Conservation (phyloP, 2,888 invertebrate genomes). For the Temnothorax unifasciatus region DNA sequence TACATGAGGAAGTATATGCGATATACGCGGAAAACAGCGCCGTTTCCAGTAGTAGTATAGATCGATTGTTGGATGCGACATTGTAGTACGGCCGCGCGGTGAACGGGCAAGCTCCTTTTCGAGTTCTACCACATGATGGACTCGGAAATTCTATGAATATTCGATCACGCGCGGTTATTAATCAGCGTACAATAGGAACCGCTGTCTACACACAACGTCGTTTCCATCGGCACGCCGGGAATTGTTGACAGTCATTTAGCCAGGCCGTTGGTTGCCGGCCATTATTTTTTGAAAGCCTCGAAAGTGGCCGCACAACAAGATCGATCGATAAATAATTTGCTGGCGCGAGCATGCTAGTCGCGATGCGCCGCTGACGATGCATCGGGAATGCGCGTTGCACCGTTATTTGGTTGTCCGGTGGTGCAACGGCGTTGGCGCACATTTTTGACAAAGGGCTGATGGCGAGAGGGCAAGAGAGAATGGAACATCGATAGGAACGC, state of each 20-base stretch:
- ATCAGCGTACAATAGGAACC: constrained; percentile 41
- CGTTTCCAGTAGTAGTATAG: constrained; percentile 17
- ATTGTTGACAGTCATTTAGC: constrained; percentile 62
- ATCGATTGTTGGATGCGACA: constrained; percentile 1
- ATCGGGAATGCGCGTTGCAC: constrained; percentile 52
- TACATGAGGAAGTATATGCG: not conserved
- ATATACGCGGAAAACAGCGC: not conserved
- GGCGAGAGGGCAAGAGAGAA: constrained; percentile 23
- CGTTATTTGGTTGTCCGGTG: constrained; percentile 46
- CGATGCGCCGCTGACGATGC: constrained; percentile 71
- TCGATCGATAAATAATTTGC: constrained; percentile 78
- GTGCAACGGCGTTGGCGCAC: constrained; percentile 45
- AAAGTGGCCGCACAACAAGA: constrained; percentile 55
- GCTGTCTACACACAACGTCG: constrained; percentile 42
- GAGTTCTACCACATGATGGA: constrained; percentile 24
- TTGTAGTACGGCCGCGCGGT: not conserved
- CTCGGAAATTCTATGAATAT: constrained; percentile 55
- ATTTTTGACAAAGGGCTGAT: constrained; percentile 50
- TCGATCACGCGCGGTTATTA: constrained; percentile 49
- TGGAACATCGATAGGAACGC: constrained; percentile 29
- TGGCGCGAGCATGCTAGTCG: constrained; percentile 52
- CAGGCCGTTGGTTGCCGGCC: constrained; percentile 44
- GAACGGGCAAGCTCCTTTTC: constrained; percentile 24
- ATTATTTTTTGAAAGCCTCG: constrained; percentile 62
- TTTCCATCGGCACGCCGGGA: constrained; percentile 27